These are phyloP conservation scores for Megaceryle alcyon DNA, from an alignment of 2,797 vertebrate genomes.

Conservation along the genomic window DNA sequence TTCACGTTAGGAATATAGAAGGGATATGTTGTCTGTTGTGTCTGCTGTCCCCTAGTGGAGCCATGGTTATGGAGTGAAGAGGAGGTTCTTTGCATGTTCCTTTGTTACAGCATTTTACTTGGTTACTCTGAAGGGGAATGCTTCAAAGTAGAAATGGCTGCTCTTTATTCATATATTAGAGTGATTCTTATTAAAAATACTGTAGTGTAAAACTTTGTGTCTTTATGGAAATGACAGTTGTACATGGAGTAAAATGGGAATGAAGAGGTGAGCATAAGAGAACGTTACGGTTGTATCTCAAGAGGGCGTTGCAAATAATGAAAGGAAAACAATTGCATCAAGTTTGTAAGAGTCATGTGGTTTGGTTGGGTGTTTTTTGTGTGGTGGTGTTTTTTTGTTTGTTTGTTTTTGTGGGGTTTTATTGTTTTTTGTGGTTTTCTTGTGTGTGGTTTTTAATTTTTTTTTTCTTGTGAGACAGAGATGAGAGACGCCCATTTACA, in stretches of 20 bases:
- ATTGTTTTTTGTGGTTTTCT: neutral
- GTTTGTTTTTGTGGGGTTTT: neutral
- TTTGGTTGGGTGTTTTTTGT: neutral
- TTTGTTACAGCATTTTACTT: neutral
- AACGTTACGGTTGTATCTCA: neutral
- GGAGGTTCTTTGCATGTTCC: neutral
- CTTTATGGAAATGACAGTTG: neutral
- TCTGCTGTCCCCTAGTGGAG: conserved; percentile 54
- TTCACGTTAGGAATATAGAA: neutral
- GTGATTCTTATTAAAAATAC: neutral
- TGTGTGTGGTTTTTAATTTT: neutral
- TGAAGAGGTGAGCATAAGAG: neutral
- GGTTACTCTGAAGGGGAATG: neutral
- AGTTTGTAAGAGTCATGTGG: neutral
- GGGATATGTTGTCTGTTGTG: conserved; percentile 4
- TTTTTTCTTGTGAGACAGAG: conserved; percentile 76
- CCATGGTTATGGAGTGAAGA: neutral
- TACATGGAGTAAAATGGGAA: neutral
- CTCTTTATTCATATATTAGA: neutral
- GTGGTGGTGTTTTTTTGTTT: neutral
- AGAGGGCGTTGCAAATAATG: neutral
- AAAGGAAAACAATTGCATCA: neutral
- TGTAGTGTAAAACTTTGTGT: fast-evolving
- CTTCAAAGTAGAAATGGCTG: neutral
- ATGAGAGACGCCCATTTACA: conserved; percentile 82